Evolutionary conservation across 2,797 vertebrate genomes (phyloP).

Genomic region (Coilia nasus): DNA sequence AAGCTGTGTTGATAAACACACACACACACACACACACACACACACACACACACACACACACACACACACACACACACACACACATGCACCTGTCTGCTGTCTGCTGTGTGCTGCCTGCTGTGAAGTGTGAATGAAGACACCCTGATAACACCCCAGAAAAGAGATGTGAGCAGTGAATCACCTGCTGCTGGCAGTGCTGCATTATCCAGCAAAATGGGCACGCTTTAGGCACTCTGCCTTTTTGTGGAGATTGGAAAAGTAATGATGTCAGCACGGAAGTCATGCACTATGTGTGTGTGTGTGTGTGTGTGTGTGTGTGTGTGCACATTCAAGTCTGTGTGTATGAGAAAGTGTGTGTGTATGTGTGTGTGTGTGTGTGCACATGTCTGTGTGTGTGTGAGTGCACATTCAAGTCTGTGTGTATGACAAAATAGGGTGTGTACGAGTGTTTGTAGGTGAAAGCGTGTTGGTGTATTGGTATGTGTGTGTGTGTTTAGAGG

Average conservation of each 20-base stretch:
- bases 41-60: neutral
- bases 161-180: neutral
- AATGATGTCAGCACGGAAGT: constrained; percentile 3
- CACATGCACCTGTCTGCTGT: too few relatives aligned
- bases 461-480: neutral
- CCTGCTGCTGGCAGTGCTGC: neutral
- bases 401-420: neutral
- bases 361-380: too few relatives aligned
- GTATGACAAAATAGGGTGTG: neutral
- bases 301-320: too few relatives aligned
- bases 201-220: neutral
- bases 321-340: neutral
- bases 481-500: too few relatives aligned
- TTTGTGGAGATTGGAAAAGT: constrained; percentile 14
- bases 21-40: neutral
- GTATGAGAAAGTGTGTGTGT: neutral
- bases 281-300: neutral
- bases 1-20: neutral
- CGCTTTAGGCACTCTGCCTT: constrained; percentile 16
- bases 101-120: neutral
- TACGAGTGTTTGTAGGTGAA: neutral
- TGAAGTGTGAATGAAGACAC: too few relatives aligned
- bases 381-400: neutral
- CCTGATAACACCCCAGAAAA: neutral
- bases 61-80: neutral